Conservation (phyloP, 2,888 invertebrate genomes). For the Trichogramma dendrolimi region DNA sequence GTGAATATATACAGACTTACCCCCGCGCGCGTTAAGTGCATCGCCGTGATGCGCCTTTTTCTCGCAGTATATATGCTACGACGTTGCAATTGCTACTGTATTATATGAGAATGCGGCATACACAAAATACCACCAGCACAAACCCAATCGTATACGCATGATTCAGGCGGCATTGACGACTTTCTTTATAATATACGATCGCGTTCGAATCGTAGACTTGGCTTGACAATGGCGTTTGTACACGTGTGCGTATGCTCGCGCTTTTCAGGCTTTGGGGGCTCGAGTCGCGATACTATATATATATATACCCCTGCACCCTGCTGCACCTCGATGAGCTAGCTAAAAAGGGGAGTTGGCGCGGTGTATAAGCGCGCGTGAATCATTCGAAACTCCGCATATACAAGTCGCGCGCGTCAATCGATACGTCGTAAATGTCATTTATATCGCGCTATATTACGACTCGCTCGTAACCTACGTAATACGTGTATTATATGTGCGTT, state of each 20-base stretch:
- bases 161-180: constrained; percentile 1
- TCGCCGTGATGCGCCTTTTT: constrained; percentile 41
- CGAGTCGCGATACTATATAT: too few relatives aligned
- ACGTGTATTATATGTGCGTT: too few relatives aligned
- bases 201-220: neutral
- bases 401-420: constrained; percentile 14
- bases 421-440: constrained; percentile 22
- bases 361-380: constrained; percentile 6
- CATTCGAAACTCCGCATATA: constrained; percentile 3
- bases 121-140: constrained; percentile 41
- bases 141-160: too few relatives aligned
- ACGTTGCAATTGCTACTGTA: too few relatives aligned
- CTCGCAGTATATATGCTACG: too few relatives aligned
- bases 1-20: constrained; percentile 40
- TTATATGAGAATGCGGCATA: too few relatives aligned
- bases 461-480: neutral
- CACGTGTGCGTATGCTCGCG: neutral
- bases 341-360: too few relatives aligned
- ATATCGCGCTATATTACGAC: constrained; percentile 2
- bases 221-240: constrained; percentile 6
- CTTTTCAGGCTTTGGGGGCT: too few relatives aligned
- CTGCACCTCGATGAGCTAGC: too few relatives aligned
- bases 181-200: neutral
- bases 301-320: too few relatives aligned
- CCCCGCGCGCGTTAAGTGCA: too few relatives aligned